Evolutionary conservation across 2,888 invertebrate genomes (phyloP).

Genomic region (Cataglyphis livida): DNA sequence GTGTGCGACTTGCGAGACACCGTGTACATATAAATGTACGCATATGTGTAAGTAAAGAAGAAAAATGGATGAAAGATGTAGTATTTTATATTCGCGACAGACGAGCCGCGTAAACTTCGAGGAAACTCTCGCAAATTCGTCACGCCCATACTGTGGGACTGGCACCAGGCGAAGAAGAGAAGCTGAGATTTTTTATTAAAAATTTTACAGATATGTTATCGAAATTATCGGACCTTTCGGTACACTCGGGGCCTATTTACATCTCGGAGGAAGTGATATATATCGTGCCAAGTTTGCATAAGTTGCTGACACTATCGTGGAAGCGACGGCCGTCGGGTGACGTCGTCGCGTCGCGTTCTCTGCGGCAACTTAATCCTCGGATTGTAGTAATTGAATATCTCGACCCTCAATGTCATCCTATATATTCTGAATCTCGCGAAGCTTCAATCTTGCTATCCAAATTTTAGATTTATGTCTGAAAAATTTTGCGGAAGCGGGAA

Average conservation of each 20-base stretch:
- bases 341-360: not conserved
- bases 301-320: not conserved
- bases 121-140: slow-evolving; percentile 16
- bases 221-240: slow-evolving; percentile 23
- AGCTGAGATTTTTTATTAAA: not conserved
- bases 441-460: not conserved
- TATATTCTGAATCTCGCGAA: not conserved
- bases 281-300: slow-evolving; percentile 2
- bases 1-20: not conserved
- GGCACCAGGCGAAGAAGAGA: not conserved
- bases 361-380: not conserved
- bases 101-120: slow-evolving; percentile 15
- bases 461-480: not conserved
- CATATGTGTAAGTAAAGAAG: not conserved
- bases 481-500: not conserved
- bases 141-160: slow-evolving; percentile 9
- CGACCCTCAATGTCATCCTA: not conserved
- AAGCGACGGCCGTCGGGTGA: slow-evolving; percentile 59
- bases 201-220: slow-evolving; percentile 27
- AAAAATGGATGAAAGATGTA: not conserved
- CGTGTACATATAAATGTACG: not conserved
- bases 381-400: slow-evolving; percentile 15
- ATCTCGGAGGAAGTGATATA: slow-evolving; percentile 8
- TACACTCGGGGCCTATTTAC: not conserved
- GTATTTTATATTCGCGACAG: slow-evolving; percentile 6